These are phyloP conservation scores for Megathymus violae DNA, from an alignment of 1,140 invertebrate species.

Conservation along the genomic window DNA sequence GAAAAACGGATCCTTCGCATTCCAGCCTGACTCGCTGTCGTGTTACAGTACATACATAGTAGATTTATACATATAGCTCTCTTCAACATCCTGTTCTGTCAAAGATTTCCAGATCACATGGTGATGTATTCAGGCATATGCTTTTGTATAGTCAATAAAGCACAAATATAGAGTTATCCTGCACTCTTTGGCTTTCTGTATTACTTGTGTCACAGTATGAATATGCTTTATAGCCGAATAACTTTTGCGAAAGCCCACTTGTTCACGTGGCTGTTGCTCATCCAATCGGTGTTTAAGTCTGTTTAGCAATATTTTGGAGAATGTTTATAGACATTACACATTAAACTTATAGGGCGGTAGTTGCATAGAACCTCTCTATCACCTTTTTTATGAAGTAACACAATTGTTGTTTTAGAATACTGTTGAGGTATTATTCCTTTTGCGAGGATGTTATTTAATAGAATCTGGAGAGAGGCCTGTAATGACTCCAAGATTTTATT, in stretches of 20 bases:
- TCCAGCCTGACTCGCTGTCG: no score
- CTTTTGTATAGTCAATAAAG: constrained; percentile 4
- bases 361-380: no score
- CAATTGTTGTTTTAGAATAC: constrained; percentile 38
- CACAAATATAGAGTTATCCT: background rate
- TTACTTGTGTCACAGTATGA: background rate
- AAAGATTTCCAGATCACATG: background rate
- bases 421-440: constrained; percentile 35
- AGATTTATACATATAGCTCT: no score
- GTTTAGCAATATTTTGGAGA: background rate
- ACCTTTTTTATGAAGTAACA: constrained; percentile 37
- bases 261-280: constrained; percentile 3
- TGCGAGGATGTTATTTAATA: constrained; percentile 42
- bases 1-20: no score
- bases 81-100: no score
- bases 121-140: background rate
- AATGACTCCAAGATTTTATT: constrained; percentile 33
- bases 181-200: constrained; percentile 2
- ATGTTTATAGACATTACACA: background rate
- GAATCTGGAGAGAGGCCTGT: no score
- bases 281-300: background rate
- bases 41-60: no score
- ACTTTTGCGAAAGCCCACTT: background rate
- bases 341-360: background rate
- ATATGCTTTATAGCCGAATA: constrained; percentile 6